A percentile compares a stretch with the other conserved stretches of the same genome.
phyloP scores from a whole-genome alignment of 2,888 invertebrate genomes.

The Tolmerus cingulatus region DNA sequence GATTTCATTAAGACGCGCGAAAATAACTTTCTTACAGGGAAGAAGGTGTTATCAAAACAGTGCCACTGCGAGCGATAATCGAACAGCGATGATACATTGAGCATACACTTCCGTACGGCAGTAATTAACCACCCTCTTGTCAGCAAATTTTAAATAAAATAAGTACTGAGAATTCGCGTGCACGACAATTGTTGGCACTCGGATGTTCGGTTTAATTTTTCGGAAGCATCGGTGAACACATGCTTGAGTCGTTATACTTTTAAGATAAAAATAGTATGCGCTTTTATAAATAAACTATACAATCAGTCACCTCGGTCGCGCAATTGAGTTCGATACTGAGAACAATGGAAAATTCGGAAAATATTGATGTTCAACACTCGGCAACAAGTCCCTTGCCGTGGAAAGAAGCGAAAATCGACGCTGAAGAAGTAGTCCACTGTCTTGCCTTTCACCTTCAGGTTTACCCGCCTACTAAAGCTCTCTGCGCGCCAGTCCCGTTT shows the following conservation, averaged over 20 bases:
- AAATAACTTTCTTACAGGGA: neutral
- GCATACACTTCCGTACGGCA: neutral
- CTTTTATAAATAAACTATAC: neutral
- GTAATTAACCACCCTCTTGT: neutral
- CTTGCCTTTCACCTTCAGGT: neutral
- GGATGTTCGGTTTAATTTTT: neutral
- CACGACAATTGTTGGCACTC: neutral
- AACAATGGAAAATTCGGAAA: neutral
- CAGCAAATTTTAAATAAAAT: neutral
- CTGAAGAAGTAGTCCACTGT: neutral
- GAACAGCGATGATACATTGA: neutral
- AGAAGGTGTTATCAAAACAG: neutral
- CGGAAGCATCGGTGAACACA: neutral
- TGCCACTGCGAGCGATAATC: neutral
- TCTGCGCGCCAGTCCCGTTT: neutral
- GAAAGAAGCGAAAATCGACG: neutral
- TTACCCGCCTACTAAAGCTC: neutral
- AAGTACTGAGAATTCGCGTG: neutral
- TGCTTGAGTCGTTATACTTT: neutral
- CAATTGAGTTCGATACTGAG: neutral
- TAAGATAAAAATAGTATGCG: neutral
- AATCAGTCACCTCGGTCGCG: neutral
- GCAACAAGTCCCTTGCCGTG: neutral
- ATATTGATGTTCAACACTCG: neutral
- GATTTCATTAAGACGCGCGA: neutral